Evolutionary conservation across 1,140 invertebrate species (phyloP).

Genomic region (Saccostrea glomerata): DNA sequence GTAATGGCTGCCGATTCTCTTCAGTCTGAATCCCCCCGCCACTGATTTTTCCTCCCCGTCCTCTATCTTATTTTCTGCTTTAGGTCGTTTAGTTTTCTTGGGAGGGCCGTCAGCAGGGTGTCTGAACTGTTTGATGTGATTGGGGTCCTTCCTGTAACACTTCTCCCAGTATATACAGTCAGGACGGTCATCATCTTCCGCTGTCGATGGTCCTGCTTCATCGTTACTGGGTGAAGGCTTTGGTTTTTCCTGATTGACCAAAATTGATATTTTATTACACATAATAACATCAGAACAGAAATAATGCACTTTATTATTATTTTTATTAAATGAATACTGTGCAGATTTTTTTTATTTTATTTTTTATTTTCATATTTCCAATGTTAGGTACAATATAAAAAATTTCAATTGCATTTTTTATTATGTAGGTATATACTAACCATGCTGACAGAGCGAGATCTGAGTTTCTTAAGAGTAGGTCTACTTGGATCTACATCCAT

Average conservation of each 20-base stretch:
- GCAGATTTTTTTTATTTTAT: too few species aligned
- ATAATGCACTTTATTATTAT: too few species aligned
- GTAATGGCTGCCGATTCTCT: constrained; percentile 69
- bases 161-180: constrained; percentile 72
- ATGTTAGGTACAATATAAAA: too few species aligned
- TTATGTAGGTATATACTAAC: neutral
- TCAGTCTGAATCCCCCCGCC: constrained; percentile 63
- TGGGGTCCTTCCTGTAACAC: constrained; percentile 71
- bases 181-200: constrained; percentile 35
- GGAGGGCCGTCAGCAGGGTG: constrained; percentile 66
- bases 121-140: constrained; percentile 65
- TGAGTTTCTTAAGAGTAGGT: constrained; percentile 44
- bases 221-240: constrained; percentile 33
- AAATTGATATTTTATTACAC: neutral
- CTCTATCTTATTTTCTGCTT: constrained; percentile 63
- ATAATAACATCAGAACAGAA: too few species aligned
- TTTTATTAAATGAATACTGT: too few species aligned
- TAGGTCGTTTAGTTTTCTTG: constrained; percentile 54
- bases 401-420: neutral
- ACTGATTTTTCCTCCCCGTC: constrained; percentile 67
- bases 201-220: neutral
- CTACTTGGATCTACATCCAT: constrained; percentile 41
- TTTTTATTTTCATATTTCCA: too few species aligned
- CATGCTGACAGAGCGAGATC: constrained; percentile 42
- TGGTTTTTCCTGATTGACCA: constrained; percentile 11